Evolutionary conservation across 2,888 invertebrate genomes (phyloP).

Genomic region (Germaria angustata): DNA sequence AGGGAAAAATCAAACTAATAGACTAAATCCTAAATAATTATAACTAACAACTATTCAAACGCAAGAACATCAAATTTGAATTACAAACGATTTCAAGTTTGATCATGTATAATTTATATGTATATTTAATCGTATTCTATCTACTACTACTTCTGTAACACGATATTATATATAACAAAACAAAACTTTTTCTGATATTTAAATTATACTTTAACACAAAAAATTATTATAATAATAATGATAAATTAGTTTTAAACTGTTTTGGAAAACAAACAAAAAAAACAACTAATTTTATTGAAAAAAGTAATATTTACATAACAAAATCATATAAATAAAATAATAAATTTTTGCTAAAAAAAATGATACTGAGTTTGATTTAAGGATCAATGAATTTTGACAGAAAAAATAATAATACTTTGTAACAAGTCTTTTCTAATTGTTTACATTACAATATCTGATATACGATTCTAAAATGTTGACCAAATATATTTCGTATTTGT

Average conservation of each 20-base stretch:
- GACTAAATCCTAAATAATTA: conserved; percentile 38
- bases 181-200: conserved; percentile 51
- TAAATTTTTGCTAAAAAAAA: conserved; percentile 64
- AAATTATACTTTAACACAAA: conserved; percentile 56
- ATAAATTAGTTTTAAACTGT: conserved; percentile 71
- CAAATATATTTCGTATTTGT: too few species aligned
- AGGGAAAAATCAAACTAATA: conserved; percentile 35
- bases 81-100: conserved; percentile 43
- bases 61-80: conserved; percentile 32
- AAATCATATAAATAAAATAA: conserved; percentile 70
- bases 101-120: conserved; percentile 48
- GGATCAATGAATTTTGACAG: too few species aligned
- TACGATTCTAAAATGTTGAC: too few species aligned
- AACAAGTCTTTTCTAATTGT: too few species aligned
- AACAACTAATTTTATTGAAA: conserved; percentile 69
- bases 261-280: conserved; percentile 57
- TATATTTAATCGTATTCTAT: conserved; percentile 37
- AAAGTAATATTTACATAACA: conserved; percentile 63
- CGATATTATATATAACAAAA: conserved; percentile 42
- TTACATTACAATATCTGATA: too few species aligned
- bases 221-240: conserved; percentile 54
- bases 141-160: conserved; percentile 35
- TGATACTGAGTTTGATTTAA: too few species aligned
- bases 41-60: conserved; percentile 11
- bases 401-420: too few species aligned